Conservation (phyloP, 2,113 vertebrate genomes). For the Rhabdornis inornatus region DNA sequence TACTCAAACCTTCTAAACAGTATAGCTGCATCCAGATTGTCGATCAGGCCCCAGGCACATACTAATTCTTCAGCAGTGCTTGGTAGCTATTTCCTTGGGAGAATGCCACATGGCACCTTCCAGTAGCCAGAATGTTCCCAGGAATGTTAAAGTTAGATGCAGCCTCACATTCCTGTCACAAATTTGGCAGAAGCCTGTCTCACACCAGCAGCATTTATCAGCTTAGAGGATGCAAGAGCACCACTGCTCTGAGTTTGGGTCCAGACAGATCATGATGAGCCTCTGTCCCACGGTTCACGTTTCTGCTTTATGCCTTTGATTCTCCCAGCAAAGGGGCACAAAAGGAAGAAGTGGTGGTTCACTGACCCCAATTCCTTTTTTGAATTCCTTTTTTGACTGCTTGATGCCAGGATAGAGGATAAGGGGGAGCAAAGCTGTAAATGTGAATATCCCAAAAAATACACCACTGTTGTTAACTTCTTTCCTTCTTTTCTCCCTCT, state of each 20-base stretch:
- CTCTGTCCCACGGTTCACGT: neutral
- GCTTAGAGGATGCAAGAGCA: neutral
- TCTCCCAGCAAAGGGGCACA: neutral
- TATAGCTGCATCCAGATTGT: neutral
- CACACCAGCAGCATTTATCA: neutral
- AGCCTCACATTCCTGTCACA: neutral
- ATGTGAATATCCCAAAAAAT: neutral
- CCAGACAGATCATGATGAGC: neutral
- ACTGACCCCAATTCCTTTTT: neutral
- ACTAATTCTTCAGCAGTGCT: neutral
- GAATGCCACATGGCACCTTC: conserved; percentile 1
- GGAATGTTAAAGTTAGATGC: neutral
- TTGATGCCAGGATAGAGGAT: neutral
- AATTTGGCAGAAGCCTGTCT: neutral
- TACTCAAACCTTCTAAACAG: neutral
- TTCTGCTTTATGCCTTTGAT: neutral
- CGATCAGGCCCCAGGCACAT: neutral
- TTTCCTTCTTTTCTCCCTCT: neutral
- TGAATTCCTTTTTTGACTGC: neutral
- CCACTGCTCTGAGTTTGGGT: neutral
- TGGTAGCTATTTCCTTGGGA: neutral
- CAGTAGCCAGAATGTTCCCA: neutral
- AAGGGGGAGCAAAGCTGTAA: neutral
- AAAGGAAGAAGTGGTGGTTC: neutral
- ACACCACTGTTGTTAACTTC: neutral